These are phyloP conservation scores for Crotalus horridus DNA, from an alignment of 2,113 vertebrate species.

Conservation along the genomic window DNA sequence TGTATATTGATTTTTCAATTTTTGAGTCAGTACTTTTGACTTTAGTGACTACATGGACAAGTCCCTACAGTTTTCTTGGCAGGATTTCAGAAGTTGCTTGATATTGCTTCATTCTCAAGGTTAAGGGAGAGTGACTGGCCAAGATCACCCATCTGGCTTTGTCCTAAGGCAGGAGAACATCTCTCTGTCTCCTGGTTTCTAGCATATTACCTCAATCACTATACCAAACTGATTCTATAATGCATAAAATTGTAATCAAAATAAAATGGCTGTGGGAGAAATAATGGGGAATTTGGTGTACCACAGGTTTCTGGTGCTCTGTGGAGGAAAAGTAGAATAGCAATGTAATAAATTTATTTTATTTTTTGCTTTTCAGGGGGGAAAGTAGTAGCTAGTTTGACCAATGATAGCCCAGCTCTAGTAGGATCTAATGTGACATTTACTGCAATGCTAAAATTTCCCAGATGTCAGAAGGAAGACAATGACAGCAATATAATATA, in stretches of 20 bases:
- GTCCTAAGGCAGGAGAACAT: neutral
- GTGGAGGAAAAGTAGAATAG: neutral
- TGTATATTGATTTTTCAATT: neutral
- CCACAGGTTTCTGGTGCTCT: neutral
- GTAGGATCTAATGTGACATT: constrained; percentile 84
- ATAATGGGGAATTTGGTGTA: neutral
- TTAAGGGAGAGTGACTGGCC: neutral
- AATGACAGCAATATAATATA: constrained; percentile 77
- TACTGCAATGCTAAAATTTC: constrained; percentile 80
- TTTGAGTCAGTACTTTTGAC: neutral
- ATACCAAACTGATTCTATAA: neutral
- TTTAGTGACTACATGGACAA: neutral
- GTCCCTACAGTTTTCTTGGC: neutral
- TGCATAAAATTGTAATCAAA: neutral
- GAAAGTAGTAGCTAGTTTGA: constrained; percentile 74
- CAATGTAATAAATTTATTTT: constrained; percentile 15
- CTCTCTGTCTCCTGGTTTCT: neutral
- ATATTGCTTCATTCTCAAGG: neutral
- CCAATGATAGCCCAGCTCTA: constrained; percentile 87
- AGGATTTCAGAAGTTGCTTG: neutral
- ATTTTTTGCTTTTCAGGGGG: constrained; percentile 64
- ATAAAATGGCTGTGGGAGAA: neutral
- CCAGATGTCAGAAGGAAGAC: constrained; percentile 85
- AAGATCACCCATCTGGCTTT: neutral
- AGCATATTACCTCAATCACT: neutral